Evolutionary conservation across 2,113 vertebrate genomes (phyloP).

Genomic region (Orientallactaga bullata): DNA sequence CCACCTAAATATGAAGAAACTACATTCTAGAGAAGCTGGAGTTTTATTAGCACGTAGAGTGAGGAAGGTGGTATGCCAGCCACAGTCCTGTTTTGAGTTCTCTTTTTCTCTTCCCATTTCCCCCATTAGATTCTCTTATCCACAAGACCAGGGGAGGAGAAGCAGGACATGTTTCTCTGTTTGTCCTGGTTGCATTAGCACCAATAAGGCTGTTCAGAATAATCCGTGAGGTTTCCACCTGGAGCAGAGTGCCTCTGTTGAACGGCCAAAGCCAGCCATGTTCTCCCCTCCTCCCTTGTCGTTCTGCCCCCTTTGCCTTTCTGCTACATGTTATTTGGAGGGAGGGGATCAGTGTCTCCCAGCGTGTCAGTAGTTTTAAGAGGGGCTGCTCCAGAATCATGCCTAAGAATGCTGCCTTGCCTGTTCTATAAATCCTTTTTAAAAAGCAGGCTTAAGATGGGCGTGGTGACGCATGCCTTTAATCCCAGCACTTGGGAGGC

Average conservation of each 20-base stretch:
- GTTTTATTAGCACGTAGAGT: background rate
- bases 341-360: background rate
- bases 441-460: background rate
- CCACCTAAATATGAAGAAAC: background rate
- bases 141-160: background rate
- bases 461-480: too few relatives aligned
- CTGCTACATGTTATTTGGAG: background rate
- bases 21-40: background rate
- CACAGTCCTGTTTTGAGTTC: background rate
- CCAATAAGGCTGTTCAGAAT: background rate
- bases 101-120: background rate
- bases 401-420: background rate
- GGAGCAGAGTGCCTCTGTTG: background rate
- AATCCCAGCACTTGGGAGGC: too few relatives aligned
- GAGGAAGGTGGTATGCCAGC: background rate
- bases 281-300: background rate
- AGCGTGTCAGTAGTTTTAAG: background rate
- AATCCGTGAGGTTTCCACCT: background rate
- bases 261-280: background rate
- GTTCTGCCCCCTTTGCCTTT: background rate
- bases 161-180: background rate
- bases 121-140: background rate
- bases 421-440: background rate
- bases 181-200: accelerated
- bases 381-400: background rate